Evolutionary conservation across 2,797 vertebrate genomes (phyloP), one percentile per base, ranked within the genome.

Genomic region (Notoglanidium macrostoma): DNA sequence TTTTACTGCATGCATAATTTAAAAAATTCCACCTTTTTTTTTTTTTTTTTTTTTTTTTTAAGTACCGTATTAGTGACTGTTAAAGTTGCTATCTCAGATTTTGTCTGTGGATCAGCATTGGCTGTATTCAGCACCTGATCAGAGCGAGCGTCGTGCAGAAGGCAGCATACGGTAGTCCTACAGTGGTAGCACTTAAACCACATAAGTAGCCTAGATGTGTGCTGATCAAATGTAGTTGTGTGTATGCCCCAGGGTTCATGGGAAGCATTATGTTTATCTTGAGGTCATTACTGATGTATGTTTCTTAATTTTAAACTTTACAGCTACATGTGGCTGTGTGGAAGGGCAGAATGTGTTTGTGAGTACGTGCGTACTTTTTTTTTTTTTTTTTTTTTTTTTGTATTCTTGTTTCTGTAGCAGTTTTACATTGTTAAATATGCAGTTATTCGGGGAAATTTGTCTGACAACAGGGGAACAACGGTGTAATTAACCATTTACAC

Each of bases 1-100:
- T 89, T 91, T 90, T 91, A 91, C 92, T 93, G 92, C 91, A 91
- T 91, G 91, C 90, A 91, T 90, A 49, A 61, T 35, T 1, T 21
- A 40, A 67, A 78, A 57, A 6, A 35, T 54, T 63, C 72, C 84
- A 80, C 90, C 88, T 88, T 90, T 70, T 85, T 86, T 2, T 88
- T 86, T 85, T 73, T 6, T 21, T 0, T 32, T 83, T 88, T 1
- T 26, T 0, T 26, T 84, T 89, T 1, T 87, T 86, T 85, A 73
- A 76, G 17, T 59, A 85, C 54, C 72, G 88, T 67, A 83, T 84
- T 82, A 55, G 73, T 68, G 88, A 89, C 72, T 85, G 68, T 83
- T 85, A 63, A 87, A 82, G 67, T 89, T 86, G 23, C 54, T 87
- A 79, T 83, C 57, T 81, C 78, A 68, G 82, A 17, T 87, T 79